Evolutionary conservation across 2,797 vertebrate genomes (phyloP), one percentile per base, ranked within the genome.

Genomic region (Pteronotus mesoamericanus): DNA sequence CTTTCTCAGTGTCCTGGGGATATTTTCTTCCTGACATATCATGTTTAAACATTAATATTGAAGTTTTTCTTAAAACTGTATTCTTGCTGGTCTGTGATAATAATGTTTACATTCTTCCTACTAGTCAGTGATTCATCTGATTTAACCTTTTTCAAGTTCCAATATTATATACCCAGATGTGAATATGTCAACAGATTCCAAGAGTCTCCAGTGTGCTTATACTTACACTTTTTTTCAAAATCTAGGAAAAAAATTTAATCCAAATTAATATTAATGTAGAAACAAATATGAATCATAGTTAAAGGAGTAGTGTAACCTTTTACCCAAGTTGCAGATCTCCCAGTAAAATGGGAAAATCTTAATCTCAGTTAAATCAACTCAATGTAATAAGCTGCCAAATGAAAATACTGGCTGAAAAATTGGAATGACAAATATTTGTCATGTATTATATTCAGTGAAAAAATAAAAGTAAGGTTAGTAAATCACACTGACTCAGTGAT

Each of bases 401-500:
- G 55, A 92, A 91, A 95, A 61, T 79, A 7, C 34, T 75, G 11
- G 18, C 64, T 39, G 15, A 46, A 72, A 71, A 6, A 42, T 22
- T 79, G 48, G 32, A 44, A 68, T 86, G 32, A 57, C 22, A 91
- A 75, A 15, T 86, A 79, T 86, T 72, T 94, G 39, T 95, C 53
- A 88, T 29, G 9, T 4, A 59, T 26, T 22, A 39, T 72, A 46
- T 55, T 55, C 57, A 83, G 18, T 75, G 29, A 44, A 72, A 74
- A 96, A 51, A 79, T 94, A 71, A 74, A 96, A 92, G 75, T 91
- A 55, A 91, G 9, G 55, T 75, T 46, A n/a, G 4, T 55, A 86
- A 59, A 51, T 80, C 77, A 39, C 59, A 82, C 37, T 42, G 39
- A 80, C 15, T 10, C 19, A 42, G 11, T 51, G 8, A 83, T 83